Conservation (phyloP, 2,797 vertebrate genomes). For the Pipistrellus kuhlii region DNA sequence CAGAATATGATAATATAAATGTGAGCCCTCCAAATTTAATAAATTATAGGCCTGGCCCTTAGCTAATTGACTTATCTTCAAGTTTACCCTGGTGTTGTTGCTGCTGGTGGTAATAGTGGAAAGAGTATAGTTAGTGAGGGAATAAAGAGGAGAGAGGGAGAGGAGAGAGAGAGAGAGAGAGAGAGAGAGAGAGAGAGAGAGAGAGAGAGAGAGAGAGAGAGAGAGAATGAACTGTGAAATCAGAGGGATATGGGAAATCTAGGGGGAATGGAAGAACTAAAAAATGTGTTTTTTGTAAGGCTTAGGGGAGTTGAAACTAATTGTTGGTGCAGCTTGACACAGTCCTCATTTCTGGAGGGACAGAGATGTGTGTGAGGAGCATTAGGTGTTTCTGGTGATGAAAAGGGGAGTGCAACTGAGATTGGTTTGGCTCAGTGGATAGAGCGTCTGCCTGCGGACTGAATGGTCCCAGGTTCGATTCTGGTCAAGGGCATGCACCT, state of each 20-base stretch:
- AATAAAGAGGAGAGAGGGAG: not conserved
- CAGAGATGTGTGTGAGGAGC: not conserved
- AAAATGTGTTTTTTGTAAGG: not conserved
- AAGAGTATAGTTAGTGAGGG: not conserved
- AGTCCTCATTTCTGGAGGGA: conserved; percentile 29
- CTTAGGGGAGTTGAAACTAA: not conserved
- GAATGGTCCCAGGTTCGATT: too few relatives aligned
- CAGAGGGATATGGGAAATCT: not conserved
- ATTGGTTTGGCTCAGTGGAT: too few relatives aligned
- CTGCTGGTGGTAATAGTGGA: not conserved
- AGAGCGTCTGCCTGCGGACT: too few relatives aligned
- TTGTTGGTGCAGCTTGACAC: conserved; percentile 15
- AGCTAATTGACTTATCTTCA: not conserved
- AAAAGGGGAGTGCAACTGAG: not conserved
- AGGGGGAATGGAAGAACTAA: not conserved
- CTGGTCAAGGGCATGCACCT: too few relatives aligned
- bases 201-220: too few relatives aligned
- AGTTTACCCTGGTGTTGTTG: not conserved
- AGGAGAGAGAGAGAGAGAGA: not conserved
- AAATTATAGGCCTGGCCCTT: not conserved
- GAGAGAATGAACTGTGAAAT: not conserved
- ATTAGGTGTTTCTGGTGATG: conserved; percentile 33
- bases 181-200: too few relatives aligned
- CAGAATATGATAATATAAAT: not conserved
- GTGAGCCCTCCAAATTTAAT: not conserved